Percentiles rank a stretch among this genome's conserved stretches.
These are phyloP conservation scores for Nomada hirtipes DNA, from an alignment of 2,888 invertebrate species.

Conservation along the genomic window DNA sequence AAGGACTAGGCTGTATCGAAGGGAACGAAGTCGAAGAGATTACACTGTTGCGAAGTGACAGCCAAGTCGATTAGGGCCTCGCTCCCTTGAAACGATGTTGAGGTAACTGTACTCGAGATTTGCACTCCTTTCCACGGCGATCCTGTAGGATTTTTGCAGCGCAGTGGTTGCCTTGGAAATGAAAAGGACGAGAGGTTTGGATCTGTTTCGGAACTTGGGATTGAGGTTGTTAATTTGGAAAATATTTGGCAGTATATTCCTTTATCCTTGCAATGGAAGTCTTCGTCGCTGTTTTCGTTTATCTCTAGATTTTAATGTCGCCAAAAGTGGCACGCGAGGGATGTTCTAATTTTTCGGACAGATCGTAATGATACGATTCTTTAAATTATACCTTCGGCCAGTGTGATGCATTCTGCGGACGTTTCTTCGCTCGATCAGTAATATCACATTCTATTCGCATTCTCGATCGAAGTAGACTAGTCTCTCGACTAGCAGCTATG, in stretches of 20 bases:
- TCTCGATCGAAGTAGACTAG: constrained; percentile 27
- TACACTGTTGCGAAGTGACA: constrained; percentile 61
- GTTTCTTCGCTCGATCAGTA: constrained; percentile 22
- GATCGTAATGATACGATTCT: constrained; percentile 41
- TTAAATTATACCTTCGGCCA: constrained; percentile 45
- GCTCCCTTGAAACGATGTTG: neutral
- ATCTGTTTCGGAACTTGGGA: too few relatives aligned
- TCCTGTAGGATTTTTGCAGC: neutral
- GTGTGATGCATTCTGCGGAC: neutral
- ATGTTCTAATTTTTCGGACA: constrained; percentile 12
- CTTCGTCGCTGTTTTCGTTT: neutral
- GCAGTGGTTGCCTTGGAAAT: neutral
- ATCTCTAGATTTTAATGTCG: neutral
- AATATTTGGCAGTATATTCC: too few relatives aligned
- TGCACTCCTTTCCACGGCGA: neutral
- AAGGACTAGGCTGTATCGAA: constrained; percentile 40
- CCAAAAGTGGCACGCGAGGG: neutral
- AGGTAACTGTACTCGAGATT: constrained; percentile 9
- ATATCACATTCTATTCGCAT: constrained; percentile 39
- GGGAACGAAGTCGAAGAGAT: constrained; percentile 47
- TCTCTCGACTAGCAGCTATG: constrained; percentile 8
- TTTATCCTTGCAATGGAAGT: too few relatives aligned
- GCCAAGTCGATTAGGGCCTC: constrained; percentile 59
- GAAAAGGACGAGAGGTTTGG: too few relatives aligned
- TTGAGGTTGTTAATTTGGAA: too few relatives aligned